Base-by-base conservation (phyloP, 2,797 vertebrate genomes). In the Selene dorsalis region DNA sequence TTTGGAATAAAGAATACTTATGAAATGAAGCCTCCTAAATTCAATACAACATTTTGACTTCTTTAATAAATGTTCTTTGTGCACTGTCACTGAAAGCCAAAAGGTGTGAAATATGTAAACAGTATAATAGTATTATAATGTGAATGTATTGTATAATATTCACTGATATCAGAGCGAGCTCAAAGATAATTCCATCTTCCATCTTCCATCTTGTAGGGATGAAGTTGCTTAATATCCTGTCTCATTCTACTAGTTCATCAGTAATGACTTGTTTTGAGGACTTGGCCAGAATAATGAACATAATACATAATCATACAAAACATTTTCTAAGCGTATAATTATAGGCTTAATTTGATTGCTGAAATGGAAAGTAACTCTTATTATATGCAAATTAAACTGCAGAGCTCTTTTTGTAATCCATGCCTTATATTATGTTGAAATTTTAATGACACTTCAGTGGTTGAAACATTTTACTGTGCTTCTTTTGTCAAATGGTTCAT, bases 361-460 rank as follows among this genome's bases (percentile, higher is more conserved):
- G 62, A 79, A 75, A 78, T 70, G 45, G 24, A 57, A 69, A 73
- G 12, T 52, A 80, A 79, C 28, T 77, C 20, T 62, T 69, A 39
- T 72, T 74, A 43, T 55, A 71, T 80, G 67, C 22, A 75, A 71
- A 79, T 72, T 22, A 73, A 38, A 60, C n/a, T 1, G 14, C 1
- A 43, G 32, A 58, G 38, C 13, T 56, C 32, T 24, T 69, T 74
- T 48, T 52, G 39, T 30, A 47, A 80, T 26, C 35, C 39, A 17
- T 47, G 66, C 52, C 72, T 61, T 52, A 57, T 20, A 55, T 68
- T 71, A 30, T 41, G 61, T 66, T 74, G 5, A 38, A 39, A 26
- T 56, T 80, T 71, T 66, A 52, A 84, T 47, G 11, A 47, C 28
- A 55, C 77, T 60, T 75, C n/a, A 38, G 32, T n/a, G 58, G 70